Evolutionary conservation across 2,888 invertebrate genomes (phyloP).

Genomic region (Bombylius major): DNA sequence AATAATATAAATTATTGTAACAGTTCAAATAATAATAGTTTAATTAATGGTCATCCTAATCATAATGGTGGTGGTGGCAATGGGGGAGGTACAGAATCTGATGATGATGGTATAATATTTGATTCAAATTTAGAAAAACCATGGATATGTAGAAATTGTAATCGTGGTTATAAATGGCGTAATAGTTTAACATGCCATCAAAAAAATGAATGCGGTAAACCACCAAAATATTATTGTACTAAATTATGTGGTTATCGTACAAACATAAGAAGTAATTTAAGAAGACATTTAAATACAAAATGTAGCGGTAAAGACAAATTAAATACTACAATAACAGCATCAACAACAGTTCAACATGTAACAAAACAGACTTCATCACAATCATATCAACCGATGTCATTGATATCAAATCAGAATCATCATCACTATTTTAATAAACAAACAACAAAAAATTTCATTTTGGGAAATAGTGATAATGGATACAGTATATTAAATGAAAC

Average conservation of each 20-base stretch:
- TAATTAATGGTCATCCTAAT: background rate
- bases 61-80: background rate
- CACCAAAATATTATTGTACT: constrained; percentile 37
- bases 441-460: background rate
- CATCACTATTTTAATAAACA: background rate
- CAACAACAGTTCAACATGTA: background rate
- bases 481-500: background rate
- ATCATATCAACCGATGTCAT: background rate
- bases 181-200: constrained; percentile 59
- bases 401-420: background rate
- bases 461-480: background rate
- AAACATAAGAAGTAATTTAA: constrained; percentile 37
- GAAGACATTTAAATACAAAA: constrained; percentile 37
- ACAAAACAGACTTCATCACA: no score
- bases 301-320: constrained; percentile 27
- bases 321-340: background rate
- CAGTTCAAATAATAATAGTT: background rate
- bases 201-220: constrained; percentile 52
- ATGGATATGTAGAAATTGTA: constrained; percentile 52
- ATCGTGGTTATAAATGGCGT: constrained; percentile 60
- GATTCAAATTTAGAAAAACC: constrained; percentile 36
- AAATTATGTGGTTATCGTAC: constrained; percentile 38
- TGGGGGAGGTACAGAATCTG: constrained; percentile 25
- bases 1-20: background rate
- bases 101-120: constrained; percentile 33